phyloP scores from a whole-genome alignment of 2,888 invertebrate genomes.

The Mystacides longicornis region DNA sequence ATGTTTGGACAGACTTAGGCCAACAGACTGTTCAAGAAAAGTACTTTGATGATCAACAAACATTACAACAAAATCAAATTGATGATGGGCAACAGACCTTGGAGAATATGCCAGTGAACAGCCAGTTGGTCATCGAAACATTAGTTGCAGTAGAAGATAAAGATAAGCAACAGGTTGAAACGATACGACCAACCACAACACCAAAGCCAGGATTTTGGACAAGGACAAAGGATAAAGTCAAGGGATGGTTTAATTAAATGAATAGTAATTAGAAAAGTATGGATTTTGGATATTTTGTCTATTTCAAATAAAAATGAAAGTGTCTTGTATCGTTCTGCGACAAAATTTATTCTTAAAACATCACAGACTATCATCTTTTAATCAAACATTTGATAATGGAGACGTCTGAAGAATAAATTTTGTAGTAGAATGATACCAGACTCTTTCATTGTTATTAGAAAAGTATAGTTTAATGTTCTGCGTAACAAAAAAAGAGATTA shows the following conservation, averaged over 20 bases:
- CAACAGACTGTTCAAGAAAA: slow-evolving; percentile 13
- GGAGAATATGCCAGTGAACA: neutral
- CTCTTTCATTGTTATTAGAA: too few species aligned
- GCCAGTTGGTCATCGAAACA: neutral
- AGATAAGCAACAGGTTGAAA: neutral
- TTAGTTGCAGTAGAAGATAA: neutral
- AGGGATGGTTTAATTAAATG: slow-evolving; percentile 12
- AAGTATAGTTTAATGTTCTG: too few species aligned
- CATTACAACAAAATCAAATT: slow-evolving; percentile 21
- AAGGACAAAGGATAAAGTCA: slow-evolving; percentile 44
- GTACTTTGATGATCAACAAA: slow-evolving; percentile 11
- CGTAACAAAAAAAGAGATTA: too few species aligned
- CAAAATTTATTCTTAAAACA: too few species aligned
- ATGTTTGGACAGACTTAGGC: slow-evolving; percentile 16
- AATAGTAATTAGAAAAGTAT: neutral
- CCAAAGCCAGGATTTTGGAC: slow-evolving; percentile 50
- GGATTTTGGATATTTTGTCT: neutral
- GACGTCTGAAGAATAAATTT: too few species aligned
- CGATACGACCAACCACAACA: slow-evolving; percentile 26
- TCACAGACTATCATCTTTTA: too few species aligned
- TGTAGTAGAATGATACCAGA: too few species aligned
- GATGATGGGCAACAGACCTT: slow-evolving; percentile 1
- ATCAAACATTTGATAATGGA: too few species aligned
- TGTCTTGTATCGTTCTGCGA: too few species aligned
- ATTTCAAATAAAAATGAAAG: too few species aligned